These are phyloP conservation scores for Aphrophora alni DNA, from an alignment of 2,888 invertebrate species.

Conservation along the genomic window DNA sequence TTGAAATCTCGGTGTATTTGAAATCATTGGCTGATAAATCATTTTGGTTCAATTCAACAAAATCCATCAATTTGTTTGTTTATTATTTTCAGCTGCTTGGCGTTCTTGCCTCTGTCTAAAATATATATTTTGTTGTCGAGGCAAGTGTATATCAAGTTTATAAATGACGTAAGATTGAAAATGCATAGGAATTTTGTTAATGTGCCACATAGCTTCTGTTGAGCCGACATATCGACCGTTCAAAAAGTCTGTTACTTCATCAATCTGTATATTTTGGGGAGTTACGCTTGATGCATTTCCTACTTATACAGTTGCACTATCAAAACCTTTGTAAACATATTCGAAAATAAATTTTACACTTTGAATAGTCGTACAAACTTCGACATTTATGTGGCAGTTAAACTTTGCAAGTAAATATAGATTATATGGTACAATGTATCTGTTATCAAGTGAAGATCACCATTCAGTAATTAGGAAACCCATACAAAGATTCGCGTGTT, in stretches of 20 bases:
- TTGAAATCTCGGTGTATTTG: neutral
- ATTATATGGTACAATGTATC: neutral
- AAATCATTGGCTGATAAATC: neutral
- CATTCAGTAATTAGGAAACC: conserved; percentile 6
- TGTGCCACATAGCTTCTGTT: too few species aligned
- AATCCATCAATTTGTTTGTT: neutral
- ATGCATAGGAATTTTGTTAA: neutral
- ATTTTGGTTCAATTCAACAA: conserved; percentile 11
- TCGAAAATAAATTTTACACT: too few species aligned
- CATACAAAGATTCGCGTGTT: neutral
- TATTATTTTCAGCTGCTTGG: too few species aligned
- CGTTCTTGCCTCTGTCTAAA: too few species aligned
- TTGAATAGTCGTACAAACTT: neutral
- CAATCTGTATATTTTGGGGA: too few species aligned
- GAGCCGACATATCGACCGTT: too few species aligned
- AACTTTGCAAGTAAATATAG: neutral
- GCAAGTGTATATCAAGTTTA: conserved; percentile 6
- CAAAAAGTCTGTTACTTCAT: too few species aligned
- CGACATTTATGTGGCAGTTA: conserved; percentile 11
- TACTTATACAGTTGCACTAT: too few species aligned
- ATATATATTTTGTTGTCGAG: neutral
- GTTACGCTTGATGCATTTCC: too few species aligned
- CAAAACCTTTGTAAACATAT: too few species aligned
- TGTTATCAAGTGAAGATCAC: conserved; percentile 4
- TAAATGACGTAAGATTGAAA: neutral